Evolutionary conservation across 92 coral and sea anemone species (phyloP).

Genomic region (Epizoanthus scotinus): DNA sequence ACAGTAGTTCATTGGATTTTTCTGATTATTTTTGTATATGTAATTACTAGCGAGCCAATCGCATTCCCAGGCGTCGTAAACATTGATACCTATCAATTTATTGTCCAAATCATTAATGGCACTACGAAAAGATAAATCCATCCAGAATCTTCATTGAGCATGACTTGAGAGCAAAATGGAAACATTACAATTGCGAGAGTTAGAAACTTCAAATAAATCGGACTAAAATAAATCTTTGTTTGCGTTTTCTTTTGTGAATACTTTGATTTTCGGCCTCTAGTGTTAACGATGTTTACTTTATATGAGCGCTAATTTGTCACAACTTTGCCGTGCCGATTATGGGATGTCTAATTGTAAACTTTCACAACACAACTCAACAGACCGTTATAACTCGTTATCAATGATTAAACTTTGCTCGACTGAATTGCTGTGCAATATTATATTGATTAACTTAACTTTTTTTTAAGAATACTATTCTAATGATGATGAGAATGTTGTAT

Average conservation of each 20-base stretch:
- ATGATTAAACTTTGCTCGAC: background rate
- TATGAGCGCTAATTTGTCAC: background rate
- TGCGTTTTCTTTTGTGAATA: too few relatives aligned
- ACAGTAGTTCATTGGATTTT: background rate
- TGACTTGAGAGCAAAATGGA: too few relatives aligned
- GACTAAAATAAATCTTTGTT: too few relatives aligned
- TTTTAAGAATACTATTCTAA: too few relatives aligned
- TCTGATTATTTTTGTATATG: conserved; percentile 16
- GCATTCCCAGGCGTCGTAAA: background rate
- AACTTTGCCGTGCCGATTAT: background rate
- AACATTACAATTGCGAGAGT: too few relatives aligned
- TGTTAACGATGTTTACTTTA: too few relatives aligned
- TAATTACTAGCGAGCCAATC: conserved; percentile 21
- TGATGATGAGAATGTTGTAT: too few relatives aligned
- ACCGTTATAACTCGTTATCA: conserved; percentile 1
- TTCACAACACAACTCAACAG: background rate
- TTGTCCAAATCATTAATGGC: too few relatives aligned
- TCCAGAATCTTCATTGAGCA: too few relatives aligned
- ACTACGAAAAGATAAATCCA: background rate
- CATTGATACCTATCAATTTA: background rate
- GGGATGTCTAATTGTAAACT: background rate
- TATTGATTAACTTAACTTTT: too few relatives aligned
- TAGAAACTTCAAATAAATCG: too few relatives aligned
- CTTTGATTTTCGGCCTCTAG: too few relatives aligned
- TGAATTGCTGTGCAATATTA: background rate